Evolutionary conservation across 2,888 invertebrate species (phyloP).

Genomic region (Archips crataeganus): DNA sequence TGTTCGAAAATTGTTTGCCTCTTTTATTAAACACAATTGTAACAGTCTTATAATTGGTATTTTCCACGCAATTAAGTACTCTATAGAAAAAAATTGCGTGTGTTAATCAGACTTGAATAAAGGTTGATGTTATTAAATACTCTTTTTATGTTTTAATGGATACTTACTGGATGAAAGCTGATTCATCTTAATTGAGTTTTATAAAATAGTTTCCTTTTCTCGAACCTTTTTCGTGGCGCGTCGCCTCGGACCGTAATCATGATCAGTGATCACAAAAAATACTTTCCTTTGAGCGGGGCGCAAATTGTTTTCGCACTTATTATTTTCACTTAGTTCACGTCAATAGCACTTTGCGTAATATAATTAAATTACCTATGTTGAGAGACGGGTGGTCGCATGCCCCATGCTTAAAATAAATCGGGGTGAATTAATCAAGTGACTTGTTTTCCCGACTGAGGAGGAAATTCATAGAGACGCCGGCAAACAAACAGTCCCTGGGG

Average conservation of each 20-base stretch:
- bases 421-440: slow-evolving; percentile 67
- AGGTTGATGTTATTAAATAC: slow-evolving; percentile 2
- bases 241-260: slow-evolving; percentile 9
- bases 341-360: slow-evolving; percentile 18
- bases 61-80: background rate
- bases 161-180: slow-evolving; percentile 4
- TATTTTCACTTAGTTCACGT: slow-evolving; percentile 5
- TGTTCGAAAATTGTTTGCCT: background rate
- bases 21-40: background rate
- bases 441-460: slow-evolving; percentile 61
- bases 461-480: slow-evolving; percentile 58
- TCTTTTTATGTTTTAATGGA: background rate
- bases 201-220: slow-evolving; percentile 21
- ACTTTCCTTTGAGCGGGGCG: background rate
- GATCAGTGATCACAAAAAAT: slow-evolving; percentile 4
- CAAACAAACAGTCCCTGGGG: slow-evolving; percentile 63
- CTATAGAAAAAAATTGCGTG: background rate
- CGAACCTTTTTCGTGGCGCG: slow-evolving; percentile 10
- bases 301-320: slow-evolving; percentile 11
- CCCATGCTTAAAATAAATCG: slow-evolving; percentile 55
- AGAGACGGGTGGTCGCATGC: slow-evolving; percentile 21
- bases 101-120: background rate
- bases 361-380: slow-evolving; percentile 24
- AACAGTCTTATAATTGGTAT: background rate
- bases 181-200: slow-evolving; percentile 19